Base-by-base conservation (phyloP, 1,140 invertebrate genomes). In the Anadara kagoshimensis region DNA sequence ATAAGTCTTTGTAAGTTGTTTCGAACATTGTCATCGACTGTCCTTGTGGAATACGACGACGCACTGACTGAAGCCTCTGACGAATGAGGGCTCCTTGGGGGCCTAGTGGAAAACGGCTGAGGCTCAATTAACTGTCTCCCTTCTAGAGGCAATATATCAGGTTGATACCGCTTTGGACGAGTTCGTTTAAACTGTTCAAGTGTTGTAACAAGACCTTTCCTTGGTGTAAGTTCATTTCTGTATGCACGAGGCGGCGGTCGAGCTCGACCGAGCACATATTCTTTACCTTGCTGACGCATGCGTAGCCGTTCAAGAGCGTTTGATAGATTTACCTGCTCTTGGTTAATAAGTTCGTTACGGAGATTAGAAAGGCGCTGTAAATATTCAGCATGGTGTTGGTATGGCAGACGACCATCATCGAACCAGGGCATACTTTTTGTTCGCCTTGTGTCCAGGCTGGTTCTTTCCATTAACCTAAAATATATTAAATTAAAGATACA, bases 151-250 rank as follows among this genome's bases (percentile, higher is more conserved):
- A 75, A 71, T 59, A 86, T 78, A 18, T 65, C 72, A 0, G 85
- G 85, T 1, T 73, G 73, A 14, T 63, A 71, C 18, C 67, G 77
- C 51, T 78, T 77, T 0, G 81, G 83, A 47, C 83, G 73, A 75
- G 82, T 84, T 22, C 79, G 80, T 22, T 83, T 74, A 51, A 86
- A 84, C 49, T 81, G 78, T 66, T 86, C 83, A 18, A 83, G 72
- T 4, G 83, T 85, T 20, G 82, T 86, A 22, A 83, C 20, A 56
- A 86, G 58, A 11, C 75, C 62, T 41, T 72, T 76, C 1, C 65
- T 47, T 5, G 54, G 63, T 14, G 66, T 58, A 1, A 36, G 56
- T 22, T 73, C 29, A 49, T 61, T 10, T 44, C 59, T 24, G 14
- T 63, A 44, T 16, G 61, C 56, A 64, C 58, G n/a, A 62, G 62